Evolutionary conservation across 2,888 invertebrate species (phyloP).

Genomic region (Metallyticus violacea): DNA sequence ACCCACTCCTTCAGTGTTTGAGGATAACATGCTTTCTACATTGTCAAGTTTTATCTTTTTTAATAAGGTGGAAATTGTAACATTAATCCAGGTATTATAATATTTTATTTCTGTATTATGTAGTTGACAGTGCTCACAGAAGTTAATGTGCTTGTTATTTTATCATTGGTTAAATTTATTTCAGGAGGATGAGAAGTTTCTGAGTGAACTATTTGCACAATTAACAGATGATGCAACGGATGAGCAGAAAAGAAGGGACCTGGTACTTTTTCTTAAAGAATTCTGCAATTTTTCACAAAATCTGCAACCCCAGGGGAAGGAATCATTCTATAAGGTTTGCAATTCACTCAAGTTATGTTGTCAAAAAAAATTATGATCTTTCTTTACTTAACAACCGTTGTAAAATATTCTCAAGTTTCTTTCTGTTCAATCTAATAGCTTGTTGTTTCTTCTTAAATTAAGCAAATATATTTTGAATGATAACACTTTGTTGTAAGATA

Average conservation of each 20-base stretch:
- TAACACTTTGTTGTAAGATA: background rate
- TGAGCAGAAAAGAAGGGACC: conserved; percentile 82
- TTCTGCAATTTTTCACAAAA: conserved; percentile 99
- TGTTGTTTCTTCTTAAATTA: background rate
- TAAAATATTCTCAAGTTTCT: background rate
- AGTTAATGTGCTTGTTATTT: background rate
- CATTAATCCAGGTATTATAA: conserved; percentile 69
- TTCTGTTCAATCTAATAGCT: too few species aligned
- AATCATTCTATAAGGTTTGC: conserved; percentile 86
- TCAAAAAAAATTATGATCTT: background rate
- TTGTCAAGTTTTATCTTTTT: conserved; percentile 99
- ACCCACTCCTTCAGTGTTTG: conserved; percentile 98
- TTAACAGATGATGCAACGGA: conserved; percentile 86
- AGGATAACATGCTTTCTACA: conserved; percentile 97
- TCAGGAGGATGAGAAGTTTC: conserved; percentile 95
- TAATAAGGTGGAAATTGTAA: conserved; percentile 99
- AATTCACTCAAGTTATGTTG: background rate
- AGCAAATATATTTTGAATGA: background rate
- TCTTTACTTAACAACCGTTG: background rate
- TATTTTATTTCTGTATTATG: background rate
- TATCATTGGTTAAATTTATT: conserved; percentile 25
- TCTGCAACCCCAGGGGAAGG: conserved; percentile 94
- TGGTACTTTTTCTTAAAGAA: conserved; percentile 96
- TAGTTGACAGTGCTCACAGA: background rate
- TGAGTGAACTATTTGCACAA: conserved; percentile 90